phyloP scores from a whole-genome alignment of 2,888 invertebrate species.

The Philereme transversata region DNA sequence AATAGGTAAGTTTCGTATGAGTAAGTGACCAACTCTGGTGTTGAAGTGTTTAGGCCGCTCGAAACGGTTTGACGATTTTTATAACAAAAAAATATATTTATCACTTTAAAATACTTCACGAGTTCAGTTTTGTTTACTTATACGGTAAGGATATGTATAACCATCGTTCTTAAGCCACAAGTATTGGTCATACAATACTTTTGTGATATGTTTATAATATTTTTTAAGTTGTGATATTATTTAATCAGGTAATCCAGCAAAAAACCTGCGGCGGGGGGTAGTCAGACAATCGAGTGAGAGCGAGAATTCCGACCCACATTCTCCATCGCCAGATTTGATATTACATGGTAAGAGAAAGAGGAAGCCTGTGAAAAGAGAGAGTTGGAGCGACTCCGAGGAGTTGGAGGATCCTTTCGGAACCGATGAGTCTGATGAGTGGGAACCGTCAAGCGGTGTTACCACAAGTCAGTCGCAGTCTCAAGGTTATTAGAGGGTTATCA shows the following conservation, averaged over 20 bases:
- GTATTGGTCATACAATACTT: background rate
- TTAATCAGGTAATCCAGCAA: conserved; percentile 19
- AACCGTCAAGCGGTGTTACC: conserved; percentile 54
- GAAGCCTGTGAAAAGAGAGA: conserved; percentile 45
- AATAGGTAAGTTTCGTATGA: too few species aligned
- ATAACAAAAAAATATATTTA: too few species aligned
- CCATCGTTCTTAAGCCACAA: background rate
- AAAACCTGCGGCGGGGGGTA: conserved; percentile 19
- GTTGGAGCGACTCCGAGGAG: conserved; percentile 56
- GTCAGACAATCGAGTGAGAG: conserved; percentile 18
- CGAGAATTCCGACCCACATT: conserved; percentile 34
- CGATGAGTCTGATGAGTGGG: conserved; percentile 80
- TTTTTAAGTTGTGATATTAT: conserved; percentile 9
- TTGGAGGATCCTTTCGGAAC: conserved; percentile 72
- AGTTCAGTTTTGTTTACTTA: too few species aligned
- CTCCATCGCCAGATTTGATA: conserved; percentile 42
- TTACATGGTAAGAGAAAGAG: conserved; percentile 61
- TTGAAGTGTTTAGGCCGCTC: too few species aligned
- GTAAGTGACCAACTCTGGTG: too few species aligned
- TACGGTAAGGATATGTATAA: too few species aligned
- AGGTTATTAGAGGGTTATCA: conserved; percentile 60
- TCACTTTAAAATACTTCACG: too few species aligned
- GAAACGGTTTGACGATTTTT: too few species aligned
- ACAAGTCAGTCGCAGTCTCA: conserved; percentile 82
- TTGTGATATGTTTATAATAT: background rate